phyloP scores from a whole-genome alignment of 2,797 vertebrate genomes.

The Odontamblyopus rebecca region DNA sequence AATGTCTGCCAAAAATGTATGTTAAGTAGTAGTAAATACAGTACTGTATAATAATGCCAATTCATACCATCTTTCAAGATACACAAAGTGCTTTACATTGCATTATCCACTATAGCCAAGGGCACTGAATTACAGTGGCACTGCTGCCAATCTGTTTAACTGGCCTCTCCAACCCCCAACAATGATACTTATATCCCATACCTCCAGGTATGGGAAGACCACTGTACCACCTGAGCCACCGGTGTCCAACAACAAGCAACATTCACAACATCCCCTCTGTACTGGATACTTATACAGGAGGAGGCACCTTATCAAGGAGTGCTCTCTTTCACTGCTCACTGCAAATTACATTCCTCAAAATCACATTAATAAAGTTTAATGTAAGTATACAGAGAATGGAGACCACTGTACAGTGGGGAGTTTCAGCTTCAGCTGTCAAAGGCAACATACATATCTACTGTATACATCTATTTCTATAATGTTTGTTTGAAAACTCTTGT shows the following conservation, averaged over 20 bases:
- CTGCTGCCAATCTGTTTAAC: neutral
- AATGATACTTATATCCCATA: neutral
- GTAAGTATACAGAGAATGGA: conserved; percentile 41
- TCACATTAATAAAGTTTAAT: conserved; percentile 52
- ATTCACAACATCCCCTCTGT: conserved; percentile 11
- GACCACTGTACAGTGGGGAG: conserved; percentile 36
- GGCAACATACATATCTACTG: conserved; percentile 19
- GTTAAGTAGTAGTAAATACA: conserved; percentile 24
- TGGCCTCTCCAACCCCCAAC: neutral
- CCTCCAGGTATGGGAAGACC: no score
- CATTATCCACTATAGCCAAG: neutral
- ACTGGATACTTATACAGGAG: conserved; percentile 45
- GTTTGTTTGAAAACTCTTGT: no score
- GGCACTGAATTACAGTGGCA: neutral
- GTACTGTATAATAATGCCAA: conserved; percentile 4
- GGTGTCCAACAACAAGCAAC: conserved; percentile 30
- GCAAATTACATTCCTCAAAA: conserved; percentile 47
- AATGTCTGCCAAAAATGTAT: conserved; percentile 13
- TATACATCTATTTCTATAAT: no score
- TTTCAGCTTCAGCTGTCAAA: conserved; percentile 27
- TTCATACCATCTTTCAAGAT: neutral
- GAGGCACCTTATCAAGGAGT: conserved; percentile 46
- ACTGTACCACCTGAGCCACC: neutral
- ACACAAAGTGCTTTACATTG: neutral
- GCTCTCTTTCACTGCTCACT: conserved; percentile 43